Evolutionary conservation across 2,888 invertebrate species (phyloP), one percentile per base, ranked within the genome.

Genomic region (Oxycera nigricornis): DNA sequence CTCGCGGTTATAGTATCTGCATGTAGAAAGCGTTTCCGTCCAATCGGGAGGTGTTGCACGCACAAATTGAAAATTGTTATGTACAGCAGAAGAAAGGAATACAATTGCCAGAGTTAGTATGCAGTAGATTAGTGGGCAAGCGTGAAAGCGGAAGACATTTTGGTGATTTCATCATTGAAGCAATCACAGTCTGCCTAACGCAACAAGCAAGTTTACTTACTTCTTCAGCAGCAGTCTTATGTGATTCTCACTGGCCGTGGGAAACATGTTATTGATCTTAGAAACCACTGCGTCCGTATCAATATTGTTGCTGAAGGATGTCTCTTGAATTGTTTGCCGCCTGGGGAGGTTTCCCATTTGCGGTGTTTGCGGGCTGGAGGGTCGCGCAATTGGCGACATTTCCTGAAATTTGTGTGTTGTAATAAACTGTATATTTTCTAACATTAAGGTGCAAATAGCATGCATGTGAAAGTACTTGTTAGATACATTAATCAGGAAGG

Each of bases 1-100:
- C 86, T 95, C 94, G 79, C 96, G 91, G 85, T 94, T 94, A 87
- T 96, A 94, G 86, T 96, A 96, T 87, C 96, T 96, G 86, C n/a
- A n/a, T 39, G 39, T 39, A n/a, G 7, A 2, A 55, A 55, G 24
- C 50, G 17, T n/a, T 11, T 50, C 50, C 50, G 17, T 50, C 50
- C 50, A 50, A 59, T 28, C 30, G 59, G 14, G 17, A 50, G 7
- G 17, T 26, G n/a, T 61, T 24, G 26, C 14, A 24, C 20, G 26
- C 67, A 46, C 20, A 6, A 17, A 50, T 55, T 72, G 14, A 31
- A n/a, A n/a, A n/a, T n/a, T 57, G 24, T 57, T 57, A 57, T 72
- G 52, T 55, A 65, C 65, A 65, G 65, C 41, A 41, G 22, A 65
- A 61, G 61, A 31, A 28, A 61, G 22, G 30, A 2, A 28, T 70